phyloP scores from a whole-genome alignment of 2,113 vertebrate genomes.

The Callopanchax toddi region DNA sequence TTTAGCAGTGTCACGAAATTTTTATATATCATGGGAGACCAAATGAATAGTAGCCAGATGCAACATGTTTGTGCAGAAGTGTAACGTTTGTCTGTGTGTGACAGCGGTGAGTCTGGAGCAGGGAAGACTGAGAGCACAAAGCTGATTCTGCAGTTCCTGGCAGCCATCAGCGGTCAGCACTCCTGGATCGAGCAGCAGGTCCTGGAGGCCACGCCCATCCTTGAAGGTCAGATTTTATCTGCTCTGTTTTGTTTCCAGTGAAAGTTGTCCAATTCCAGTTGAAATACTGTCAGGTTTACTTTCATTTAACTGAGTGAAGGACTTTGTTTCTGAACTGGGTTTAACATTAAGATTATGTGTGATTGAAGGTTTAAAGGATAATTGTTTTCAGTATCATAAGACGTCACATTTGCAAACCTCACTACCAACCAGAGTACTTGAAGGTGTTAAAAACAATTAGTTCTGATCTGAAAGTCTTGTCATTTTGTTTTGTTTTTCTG shows the following conservation, averaged over 20 bases:
- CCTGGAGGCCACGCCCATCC: constrained; percentile 95
- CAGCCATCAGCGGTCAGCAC: constrained; percentile 95
- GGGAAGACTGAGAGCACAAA: constrained; percentile 98
- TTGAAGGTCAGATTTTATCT: constrained; percentile 85
- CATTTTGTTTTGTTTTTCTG: not conserved
- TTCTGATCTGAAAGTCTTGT: too few relatives aligned
- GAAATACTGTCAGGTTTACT: too few relatives aligned
- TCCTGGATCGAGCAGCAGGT: constrained; percentile 99
- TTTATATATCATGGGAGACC: not conserved
- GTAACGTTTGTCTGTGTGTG: constrained; percentile 10
- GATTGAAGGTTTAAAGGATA: too few relatives aligned
- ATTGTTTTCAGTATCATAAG: too few relatives aligned
- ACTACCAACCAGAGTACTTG: too few relatives aligned
- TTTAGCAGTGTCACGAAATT: too few relatives aligned
- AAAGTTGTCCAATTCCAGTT: not conserved
- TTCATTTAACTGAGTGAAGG: too few relatives aligned
- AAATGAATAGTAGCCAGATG: too few relatives aligned
- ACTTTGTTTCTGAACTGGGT: too few relatives aligned
- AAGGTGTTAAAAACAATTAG: too few relatives aligned
- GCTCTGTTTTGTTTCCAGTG: not conserved
- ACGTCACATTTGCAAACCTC: too few relatives aligned
- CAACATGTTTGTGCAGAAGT: not conserved
- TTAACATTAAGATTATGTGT: too few relatives aligned
- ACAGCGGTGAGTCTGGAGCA: constrained; percentile 94
- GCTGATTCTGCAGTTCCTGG: constrained; percentile 95